Base-by-base conservation (phyloP, 2,113 vertebrate genomes). In the Typhlomys cinereus region DNA sequence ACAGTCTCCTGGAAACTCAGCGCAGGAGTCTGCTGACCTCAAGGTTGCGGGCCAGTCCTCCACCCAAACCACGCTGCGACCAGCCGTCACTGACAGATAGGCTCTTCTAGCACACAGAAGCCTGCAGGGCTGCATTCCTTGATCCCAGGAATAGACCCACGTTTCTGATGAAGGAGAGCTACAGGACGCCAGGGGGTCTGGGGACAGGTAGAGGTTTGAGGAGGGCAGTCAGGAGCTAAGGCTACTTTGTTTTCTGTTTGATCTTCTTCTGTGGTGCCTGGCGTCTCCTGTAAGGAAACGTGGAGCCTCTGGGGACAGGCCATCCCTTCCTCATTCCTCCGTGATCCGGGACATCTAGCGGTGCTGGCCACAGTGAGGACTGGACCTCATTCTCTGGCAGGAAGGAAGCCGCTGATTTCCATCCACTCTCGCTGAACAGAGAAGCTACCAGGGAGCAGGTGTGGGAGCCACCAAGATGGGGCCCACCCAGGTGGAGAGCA, bases 181-280 rank as follows among this genome's bases (percentile, higher is more conserved):
- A 10, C 4, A 0, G 18, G 34, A 44, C 21, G 18, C 0, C 13
- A 11, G 20, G 15, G 7, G 48, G 27, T n/a, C 61, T 4, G 7
- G 39, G 34, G 5, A 50, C 17, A 7, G 67, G 54, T 44, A 1
- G 57, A 44, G 25, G 20, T n/a, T 46, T 11, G 4, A 41, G 14
- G 36, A 44, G 62, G 82, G 73, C 20, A 73, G 25, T 46, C 41
- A 36, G 50, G 44, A 18, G 4, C 59, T n/a, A 21, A 59, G 39
- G 29, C 31, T 41, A 5, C 29, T 66, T 27, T 21, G 27, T 59
- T 34, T 21, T 70, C 86, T 80, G 0, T 66, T 81, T 50, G 46
- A 54, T 88, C 23, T 83, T 88, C 23, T 83, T 64, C 15, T 15
- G 39, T 31, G 41, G 76, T 39, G 41, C 29, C 17, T 15, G 15